Conservation (phyloP, 2,113 vertebrate genomes). For the Takifugu flavidus region DNA sequence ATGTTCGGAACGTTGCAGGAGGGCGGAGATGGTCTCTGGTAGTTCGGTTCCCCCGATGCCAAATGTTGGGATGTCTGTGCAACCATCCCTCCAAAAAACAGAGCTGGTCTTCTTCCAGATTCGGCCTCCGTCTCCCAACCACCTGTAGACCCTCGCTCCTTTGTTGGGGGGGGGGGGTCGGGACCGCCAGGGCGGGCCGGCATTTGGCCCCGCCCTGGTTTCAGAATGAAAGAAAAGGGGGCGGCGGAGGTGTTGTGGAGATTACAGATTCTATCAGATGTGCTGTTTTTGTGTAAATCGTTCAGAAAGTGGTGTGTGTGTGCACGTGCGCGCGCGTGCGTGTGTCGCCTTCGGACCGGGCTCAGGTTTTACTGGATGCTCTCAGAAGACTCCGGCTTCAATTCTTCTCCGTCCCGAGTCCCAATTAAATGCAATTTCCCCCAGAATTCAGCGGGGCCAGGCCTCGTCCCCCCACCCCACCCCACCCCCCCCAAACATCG, state of each 20-base stretch:
- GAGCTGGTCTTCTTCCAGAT: constrained; percentile 30
- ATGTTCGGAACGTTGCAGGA: constrained; percentile 52
- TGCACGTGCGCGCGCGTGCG: constrained; percentile 9
- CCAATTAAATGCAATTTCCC: constrained; percentile 40
- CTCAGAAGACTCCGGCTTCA: constrained; percentile 21
- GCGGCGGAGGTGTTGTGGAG: constrained; percentile 50
- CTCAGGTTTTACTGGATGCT: too few species aligned
- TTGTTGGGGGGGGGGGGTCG: constrained; percentile 31
- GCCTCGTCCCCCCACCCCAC: not conserved
- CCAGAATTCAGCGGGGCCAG: constrained; percentile 3
- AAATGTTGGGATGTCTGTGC: constrained; percentile 77
- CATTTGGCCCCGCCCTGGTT: constrained; percentile 21
- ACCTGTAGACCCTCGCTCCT: constrained; percentile 54
- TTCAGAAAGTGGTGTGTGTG: constrained; percentile 47
- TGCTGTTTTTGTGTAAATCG: constrained; percentile 62
- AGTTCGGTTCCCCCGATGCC: constrained; percentile 55
- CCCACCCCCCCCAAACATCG: too few species aligned
- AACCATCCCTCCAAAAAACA: constrained; percentile 56
- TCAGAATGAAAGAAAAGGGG: constrained; percentile 32
- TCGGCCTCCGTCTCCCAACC: constrained; percentile 40
- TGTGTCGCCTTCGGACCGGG: not conserved
- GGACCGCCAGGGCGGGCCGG: constrained; percentile 15
- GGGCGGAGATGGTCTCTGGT: constrained; percentile 53
- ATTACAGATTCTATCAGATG: constrained; percentile 49
- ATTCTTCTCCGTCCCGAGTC: constrained; percentile 21